phyloP scores from a whole-genome alignment of 2,797 vertebrate species.

The Pseudomugil gertrudae region DNA sequence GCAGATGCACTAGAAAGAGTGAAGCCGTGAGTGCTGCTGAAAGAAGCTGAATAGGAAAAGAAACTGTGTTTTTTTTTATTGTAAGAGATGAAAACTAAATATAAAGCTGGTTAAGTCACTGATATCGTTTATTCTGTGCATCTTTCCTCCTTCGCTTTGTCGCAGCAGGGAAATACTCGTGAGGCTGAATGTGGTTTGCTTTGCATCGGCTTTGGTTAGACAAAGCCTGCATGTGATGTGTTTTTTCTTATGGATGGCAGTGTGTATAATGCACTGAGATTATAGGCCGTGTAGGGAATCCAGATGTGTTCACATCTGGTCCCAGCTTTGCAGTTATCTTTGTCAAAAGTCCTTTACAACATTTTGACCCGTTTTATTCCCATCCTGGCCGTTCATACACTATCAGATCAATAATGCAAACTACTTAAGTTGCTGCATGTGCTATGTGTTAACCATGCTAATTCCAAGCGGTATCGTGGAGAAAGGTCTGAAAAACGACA shows the following conservation, averaged over 20 bases:
- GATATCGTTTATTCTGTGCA: conserved; percentile 38
- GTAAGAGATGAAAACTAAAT: conserved; percentile 33
- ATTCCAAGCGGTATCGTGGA: conserved; percentile 15
- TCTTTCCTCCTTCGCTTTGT: conserved; percentile 12
- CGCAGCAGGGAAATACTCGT: conserved; percentile 20
- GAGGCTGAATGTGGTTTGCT: conserved; percentile 28
- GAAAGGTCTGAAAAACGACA: background rate
- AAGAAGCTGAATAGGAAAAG: background rate
- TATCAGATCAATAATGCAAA: conserved; percentile 1
- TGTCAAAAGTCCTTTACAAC: background rate
- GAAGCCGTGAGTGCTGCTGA: background rate
- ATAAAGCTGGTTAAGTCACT: conserved; percentile 52
- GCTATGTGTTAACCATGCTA: conserved; percentile 20
- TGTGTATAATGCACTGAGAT: conserved; percentile 14
- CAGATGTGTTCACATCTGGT: conserved; percentile 25
- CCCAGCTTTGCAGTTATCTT: background rate
- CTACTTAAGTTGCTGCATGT: conserved; percentile 1
- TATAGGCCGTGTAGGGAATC: conserved; percentile 16
- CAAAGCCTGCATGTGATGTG: conserved; percentile 3
- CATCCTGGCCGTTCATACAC: background rate
- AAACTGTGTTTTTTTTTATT: conserved; percentile 34
- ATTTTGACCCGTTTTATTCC: background rate
- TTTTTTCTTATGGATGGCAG: conserved; percentile 22
- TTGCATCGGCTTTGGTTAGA: conserved; percentile 4
- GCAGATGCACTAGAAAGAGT: background rate